phyloP scores from a whole-genome alignment of 1,140 invertebrate genomes.

The Mycetomoellerius zeteki region DNA sequence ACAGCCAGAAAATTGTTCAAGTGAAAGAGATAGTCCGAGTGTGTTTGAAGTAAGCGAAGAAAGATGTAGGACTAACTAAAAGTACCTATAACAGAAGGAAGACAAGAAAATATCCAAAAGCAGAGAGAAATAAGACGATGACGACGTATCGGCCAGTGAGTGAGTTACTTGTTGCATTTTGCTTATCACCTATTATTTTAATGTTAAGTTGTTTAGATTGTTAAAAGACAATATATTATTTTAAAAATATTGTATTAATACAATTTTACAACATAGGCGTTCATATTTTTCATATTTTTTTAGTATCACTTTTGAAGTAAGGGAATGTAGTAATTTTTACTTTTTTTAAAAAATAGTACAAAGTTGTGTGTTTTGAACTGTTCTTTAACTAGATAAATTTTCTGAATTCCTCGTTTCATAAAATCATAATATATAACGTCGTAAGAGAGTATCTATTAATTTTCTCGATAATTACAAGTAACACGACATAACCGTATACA shows the following conservation, averaged over 20 bases:
- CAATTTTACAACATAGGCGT: no score
- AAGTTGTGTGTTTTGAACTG: background rate
- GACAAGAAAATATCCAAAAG: background rate
- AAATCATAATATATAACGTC: no score
- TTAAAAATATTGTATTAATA: no score
- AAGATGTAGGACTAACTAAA: no score
- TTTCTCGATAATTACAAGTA: constrained; percentile 18
- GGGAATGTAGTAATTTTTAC: background rate
- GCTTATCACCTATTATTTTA: background rate
- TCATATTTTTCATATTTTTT: background rate
- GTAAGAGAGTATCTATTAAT: background rate
- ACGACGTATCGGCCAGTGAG: background rate
- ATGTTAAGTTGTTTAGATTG: no score
- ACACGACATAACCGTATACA: background rate
- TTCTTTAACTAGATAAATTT: background rate
- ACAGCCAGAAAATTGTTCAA: no score
- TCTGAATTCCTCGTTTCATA: background rate
- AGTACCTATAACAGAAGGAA: background rate
- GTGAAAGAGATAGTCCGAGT: no score
- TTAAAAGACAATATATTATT: no score
- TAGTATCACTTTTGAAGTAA: no score
- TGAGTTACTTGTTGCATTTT: background rate
- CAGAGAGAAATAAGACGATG: background rate
- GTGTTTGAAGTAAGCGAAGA: no score
- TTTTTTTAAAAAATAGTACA: background rate